These are phyloP conservation scores for Macaca fascicularis DNA, from an alignment of 2,113 vertebrate genomes.

Conservation along the genomic window DNA sequence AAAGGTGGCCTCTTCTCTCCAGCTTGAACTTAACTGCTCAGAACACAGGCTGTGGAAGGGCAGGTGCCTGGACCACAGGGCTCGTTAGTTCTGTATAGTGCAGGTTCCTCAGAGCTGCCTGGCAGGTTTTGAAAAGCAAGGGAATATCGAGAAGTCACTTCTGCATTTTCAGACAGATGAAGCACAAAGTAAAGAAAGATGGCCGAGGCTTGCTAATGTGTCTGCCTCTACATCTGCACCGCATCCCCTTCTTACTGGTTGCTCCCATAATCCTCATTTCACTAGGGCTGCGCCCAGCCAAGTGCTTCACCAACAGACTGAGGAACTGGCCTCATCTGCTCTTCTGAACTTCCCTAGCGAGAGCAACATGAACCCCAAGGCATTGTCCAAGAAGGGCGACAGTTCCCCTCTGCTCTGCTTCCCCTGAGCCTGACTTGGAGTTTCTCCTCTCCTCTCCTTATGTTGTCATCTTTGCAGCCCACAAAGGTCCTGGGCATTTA, in stretches of 20 bases:
- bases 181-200: neutral
- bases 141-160: neutral
- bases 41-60: neutral
- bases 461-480: slow-evolving; percentile 84
- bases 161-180: no score
- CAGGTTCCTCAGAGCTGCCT: neutral
- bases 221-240: neutral
- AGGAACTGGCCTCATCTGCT: neutral
- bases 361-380: neutral
- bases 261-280: neutral
- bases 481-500: slow-evolving; percentile 98
- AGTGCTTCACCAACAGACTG: neutral
- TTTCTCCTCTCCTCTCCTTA: neutral
- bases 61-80: no score
- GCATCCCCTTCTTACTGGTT: neutral
- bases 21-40: neutral
- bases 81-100: no score
- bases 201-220: neutral
- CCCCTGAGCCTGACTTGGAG: neutral
- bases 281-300: neutral
- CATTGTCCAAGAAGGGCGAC: neutral
- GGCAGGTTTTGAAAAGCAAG: neutral
- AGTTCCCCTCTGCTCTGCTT: neutral
- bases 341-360: neutral
- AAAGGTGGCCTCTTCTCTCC: neutral